Base-by-base conservation (phyloP, 2,797 vertebrate species). In the Lutjanus campechanus region DNA sequence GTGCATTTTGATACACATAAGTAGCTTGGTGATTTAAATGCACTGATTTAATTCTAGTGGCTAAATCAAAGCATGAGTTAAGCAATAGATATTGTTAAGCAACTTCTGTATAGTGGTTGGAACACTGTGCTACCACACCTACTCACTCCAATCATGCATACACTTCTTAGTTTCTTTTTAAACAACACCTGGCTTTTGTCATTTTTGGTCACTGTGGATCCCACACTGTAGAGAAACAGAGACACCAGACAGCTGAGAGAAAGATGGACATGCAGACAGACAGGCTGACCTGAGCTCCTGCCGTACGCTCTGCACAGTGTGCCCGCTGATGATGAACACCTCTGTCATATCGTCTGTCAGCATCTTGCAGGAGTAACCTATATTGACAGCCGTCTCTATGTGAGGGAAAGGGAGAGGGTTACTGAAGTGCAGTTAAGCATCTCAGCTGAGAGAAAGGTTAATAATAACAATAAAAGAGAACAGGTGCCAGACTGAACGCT, bases 291-390 rank as follows among this genome's bases (percentile, higher is more conserved):
- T 96, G 84, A 99, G 96, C 75, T 97, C 96, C 84, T 97, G 96
- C 5, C 97, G 96, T 59, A 98, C 97, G 25, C 97, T 96, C 85
- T 98, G 96, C 25, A 98, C 97, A 0, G 97, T 98, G 93, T 96
- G 96, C 22, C 97, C 97, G 0, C 96, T 96, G 61, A 99, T 95
- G 49, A 97, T 88, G 17, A 99, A 98, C 79, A 99, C 96, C 83
- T 98, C 97, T 0, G 96, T 95, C 97, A 97, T 97, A 70, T 98
- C 96, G 0, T 98, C 97, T 0, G 96, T 98, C 93, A 99, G 92
- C 98, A 99, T 98, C 95, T 99, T 99, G 93, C 97, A 98, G 36
- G 98, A 98, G 84, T 98, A 99, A 43, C 98, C 97, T 0, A 99
- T 98, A 88, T 98, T 98, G 86, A 98, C 97, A 0, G 98, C 98